These are phyloP conservation scores for Beroe ovata DNA, from an alignment of 37 sponge, comb jelly and placozoan species.

Conservation along the genomic window DNA sequence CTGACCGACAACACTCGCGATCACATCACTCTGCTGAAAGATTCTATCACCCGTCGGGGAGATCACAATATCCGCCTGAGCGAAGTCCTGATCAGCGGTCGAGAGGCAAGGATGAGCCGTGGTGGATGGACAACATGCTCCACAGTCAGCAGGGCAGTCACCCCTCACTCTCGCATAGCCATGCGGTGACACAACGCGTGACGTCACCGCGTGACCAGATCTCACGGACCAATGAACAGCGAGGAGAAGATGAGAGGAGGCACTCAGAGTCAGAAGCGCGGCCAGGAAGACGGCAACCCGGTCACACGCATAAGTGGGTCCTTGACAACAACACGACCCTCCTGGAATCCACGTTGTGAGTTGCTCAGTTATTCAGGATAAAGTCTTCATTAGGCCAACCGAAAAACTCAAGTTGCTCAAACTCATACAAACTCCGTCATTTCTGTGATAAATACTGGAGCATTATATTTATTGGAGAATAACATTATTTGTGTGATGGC, in stretches of 20 bases:
- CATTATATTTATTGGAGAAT: no score
- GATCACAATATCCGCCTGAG: no score
- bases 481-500: no score
- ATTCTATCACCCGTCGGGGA: not conserved
- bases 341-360: constrained; percentile 41
- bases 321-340: constrained; percentile 45
- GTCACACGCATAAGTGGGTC: constrained; percentile 25
- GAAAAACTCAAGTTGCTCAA: no score
- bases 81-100: no score
- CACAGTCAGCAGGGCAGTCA: constrained; percentile 4
- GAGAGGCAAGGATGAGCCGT: not conserved
- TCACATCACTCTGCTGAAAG: not conserved
- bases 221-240: not conserved
- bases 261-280: not conserved
- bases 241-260: no score
- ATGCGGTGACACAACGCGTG: not conserved
- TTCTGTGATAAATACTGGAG: no score
- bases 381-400: no score
- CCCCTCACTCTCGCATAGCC: not conserved
- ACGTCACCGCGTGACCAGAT: not conserved
- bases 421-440: no score
- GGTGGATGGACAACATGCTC: constrained; percentile 13
- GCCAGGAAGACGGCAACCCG: constrained; percentile 64
- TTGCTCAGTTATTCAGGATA: no score
- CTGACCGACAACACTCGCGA: not conserved